phyloP scores from a whole-genome alignment of 2,113 vertebrate species.

The Arvicanthis niloticus region DNA sequence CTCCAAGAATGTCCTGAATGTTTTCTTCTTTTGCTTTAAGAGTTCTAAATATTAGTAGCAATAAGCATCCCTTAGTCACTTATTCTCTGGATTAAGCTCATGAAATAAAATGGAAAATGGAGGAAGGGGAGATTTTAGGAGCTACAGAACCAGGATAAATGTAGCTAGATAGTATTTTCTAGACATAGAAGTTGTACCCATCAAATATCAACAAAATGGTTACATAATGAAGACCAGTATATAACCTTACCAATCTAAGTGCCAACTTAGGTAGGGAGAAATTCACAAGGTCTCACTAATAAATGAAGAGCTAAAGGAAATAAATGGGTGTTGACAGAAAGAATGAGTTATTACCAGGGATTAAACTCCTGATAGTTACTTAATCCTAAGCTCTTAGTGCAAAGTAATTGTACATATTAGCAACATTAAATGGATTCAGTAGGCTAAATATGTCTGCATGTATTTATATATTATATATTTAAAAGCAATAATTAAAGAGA shows the following conservation, averaged over 20 bases:
- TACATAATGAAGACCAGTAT: neutral
- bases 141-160: neutral
- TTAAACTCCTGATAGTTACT: neutral
- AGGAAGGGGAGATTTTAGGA: neutral
- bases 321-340: neutral
- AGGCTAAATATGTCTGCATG: neutral
- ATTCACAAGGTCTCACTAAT: neutral
- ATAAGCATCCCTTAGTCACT: neutral
- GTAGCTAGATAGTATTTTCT: neutral
- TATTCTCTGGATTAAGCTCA: neutral
- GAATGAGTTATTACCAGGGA: neutral
- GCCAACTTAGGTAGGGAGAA: neutral
- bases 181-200: neutral
- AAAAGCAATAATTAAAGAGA: neutral
- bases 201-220: neutral
- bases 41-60: neutral
- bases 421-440: neutral
- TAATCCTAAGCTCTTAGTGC: neutral
- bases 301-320: neutral
- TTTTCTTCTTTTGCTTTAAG: neutral
- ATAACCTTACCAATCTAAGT: neutral
- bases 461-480: neutral
- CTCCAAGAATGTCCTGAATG: neutral
- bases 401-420: neutral
- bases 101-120: neutral